Evolutionary conservation across 2,113 vertebrate species (phyloP).

Genomic region (Callopanchax toddi): DNA sequence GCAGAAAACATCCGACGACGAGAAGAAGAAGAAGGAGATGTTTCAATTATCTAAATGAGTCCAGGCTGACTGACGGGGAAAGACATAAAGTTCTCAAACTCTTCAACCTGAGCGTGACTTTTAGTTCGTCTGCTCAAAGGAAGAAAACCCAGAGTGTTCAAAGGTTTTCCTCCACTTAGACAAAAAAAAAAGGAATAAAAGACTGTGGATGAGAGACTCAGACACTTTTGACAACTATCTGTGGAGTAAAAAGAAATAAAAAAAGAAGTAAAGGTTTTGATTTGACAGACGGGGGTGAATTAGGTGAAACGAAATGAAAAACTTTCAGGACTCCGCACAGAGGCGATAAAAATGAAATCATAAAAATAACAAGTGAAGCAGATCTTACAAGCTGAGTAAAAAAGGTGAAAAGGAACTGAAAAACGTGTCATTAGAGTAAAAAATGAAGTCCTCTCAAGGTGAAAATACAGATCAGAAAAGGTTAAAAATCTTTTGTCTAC

Average conservation of each 20-base stretch:
- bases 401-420: neutral
- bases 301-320: neutral
- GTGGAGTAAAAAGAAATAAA: neutral
- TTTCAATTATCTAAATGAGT: constrained; percentile 49
- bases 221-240: neutral
- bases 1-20: constrained; percentile 5
- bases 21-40: constrained; percentile 13
- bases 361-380: neutral
- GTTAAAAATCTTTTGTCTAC: neutral
- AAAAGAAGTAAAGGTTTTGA: neutral
- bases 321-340: neutral
- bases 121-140: neutral
- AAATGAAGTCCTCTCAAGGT: neutral
- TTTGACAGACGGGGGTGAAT: constrained; percentile 13
- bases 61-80: constrained; percentile 3
- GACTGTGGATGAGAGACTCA: neutral
- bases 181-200: neutral
- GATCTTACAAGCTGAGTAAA: no score
- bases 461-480: neutral
- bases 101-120: neutral
- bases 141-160: neutral
- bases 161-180: no score
- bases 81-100: neutral
- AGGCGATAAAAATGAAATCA: neutral
- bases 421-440: neutral